Base-by-base conservation (phyloP, 2,797 vertebrate species). In the Sardinella longiceps region DNA sequence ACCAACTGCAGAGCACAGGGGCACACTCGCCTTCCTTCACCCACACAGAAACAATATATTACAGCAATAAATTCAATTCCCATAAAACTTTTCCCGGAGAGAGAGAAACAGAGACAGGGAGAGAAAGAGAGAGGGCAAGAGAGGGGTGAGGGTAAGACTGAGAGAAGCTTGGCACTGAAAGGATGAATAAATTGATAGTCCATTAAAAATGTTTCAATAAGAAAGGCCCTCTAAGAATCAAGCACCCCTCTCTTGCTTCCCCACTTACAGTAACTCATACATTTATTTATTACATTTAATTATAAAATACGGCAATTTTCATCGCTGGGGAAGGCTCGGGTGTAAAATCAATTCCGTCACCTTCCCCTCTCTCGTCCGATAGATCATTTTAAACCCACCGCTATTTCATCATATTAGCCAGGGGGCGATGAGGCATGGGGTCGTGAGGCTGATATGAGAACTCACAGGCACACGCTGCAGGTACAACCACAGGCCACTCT, bases 131-230 rank as follows among this genome's bases (percentile, higher is more conserved):
- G 30, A 28, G 66, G 15, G 14, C 1, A 20, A 37, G 14, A 33
- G 30, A 74, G 66, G 66, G 33, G 33, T 18, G 30, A 4, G 15
- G 66, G 30, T 10, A 33, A 33, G 66, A 74, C 66, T 37, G 33
- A 74, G 15, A 39, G 66, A 74, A 74, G 66, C 66, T 74, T 74
- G 66, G 66, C 66, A 74, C 66, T 37, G 66, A 74, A 74, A 74
- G 30, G 66, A 74, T 74, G 66, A 74, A 74, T 74, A 74, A 74
- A 74, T 74, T 74, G 66, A 74, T 74, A 74, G 30, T 74, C 66
- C 66, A 74, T 74, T 74, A 74, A 74, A 74, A 74, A 74, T 74
- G 66, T 39, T 74, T 74, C 66, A 74, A 74, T 74, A 74, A 74
- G 66, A 74, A 74, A 74, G 66, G 30, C 66, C 66, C 66, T 33